Base-by-base conservation (phyloP, 1,140 invertebrate species). In the Eupeodes corollae region DNA sequence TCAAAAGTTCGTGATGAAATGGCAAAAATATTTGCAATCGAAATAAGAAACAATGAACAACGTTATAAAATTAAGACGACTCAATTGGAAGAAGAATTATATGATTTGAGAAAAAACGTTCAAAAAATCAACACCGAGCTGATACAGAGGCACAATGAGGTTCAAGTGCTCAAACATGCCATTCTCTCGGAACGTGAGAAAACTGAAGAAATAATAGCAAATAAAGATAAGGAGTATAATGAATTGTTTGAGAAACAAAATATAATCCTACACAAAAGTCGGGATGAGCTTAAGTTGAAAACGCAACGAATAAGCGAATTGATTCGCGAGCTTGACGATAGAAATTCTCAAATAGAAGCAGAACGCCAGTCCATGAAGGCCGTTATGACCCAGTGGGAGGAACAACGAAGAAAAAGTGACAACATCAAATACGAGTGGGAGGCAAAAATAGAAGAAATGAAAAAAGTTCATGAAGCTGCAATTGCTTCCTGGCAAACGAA, bases 1-100 rank as follows among this genome's bases (percentile, higher is more conserved):
- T 50, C 62, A 40, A 74, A 73, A 44, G 75, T 77, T 52, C 58
- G 75, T 6, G 72, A 76, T 40, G 75, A 77, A 52, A 74, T 77
- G 61, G 74, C 74, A 0, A 73, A 75, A 53, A 70, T 76, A 16
- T 77, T 76, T 58, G 75, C 75, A 0, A 40, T 69, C 16, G 73
- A 78, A 61, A 68, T 77, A 42, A 78, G 72, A 61, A 68, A 65
- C 0, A 56, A 69, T 5, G 71, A 74, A 60, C 65, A 72, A 56
- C 70, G 69, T 21, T 75, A 73, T 47, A 67, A 67, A 9, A 44
- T 63, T 38, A 68, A 68, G 14, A 47, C 75, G 0, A 69, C 73
- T 39, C 69, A 76, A 50, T 56, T 71, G 21, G 73, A 77, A 48
- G 71, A 71, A 3, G 69, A 74, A 41, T 63, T 72, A 14, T 56